A percentile compares a stretch with the other conserved stretches of the same genome.
These are phyloP conservation scores for Otocyon megalotis DNA, from an alignment of 2,113 vertebrate species.

Conservation along the genomic window DNA sequence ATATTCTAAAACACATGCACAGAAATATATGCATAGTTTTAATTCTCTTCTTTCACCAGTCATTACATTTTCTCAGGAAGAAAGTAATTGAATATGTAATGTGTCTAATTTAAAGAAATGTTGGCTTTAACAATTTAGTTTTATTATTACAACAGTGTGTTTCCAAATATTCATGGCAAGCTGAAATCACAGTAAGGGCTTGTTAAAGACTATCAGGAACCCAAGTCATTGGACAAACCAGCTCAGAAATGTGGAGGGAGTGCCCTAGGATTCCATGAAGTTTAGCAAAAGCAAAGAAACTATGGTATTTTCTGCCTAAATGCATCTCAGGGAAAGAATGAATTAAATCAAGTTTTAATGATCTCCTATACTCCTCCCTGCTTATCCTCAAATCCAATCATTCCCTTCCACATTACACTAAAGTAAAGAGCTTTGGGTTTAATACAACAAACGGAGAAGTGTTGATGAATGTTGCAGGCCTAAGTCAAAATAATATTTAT, in stretches of 20 bases:
- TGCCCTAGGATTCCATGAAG: neutral
- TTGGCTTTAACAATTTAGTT: slow-evolving; percentile 17
- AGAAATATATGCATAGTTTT: slow-evolving; percentile 29
- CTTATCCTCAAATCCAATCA: neutral
- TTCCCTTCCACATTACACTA: slow-evolving; percentile 22
- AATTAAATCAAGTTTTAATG: neutral
- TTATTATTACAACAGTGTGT: neutral
- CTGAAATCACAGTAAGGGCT: slow-evolving; percentile 15
- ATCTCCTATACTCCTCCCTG: neutral
- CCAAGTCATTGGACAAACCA: slow-evolving; percentile 63
- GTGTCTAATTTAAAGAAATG: slow-evolving; percentile 25
- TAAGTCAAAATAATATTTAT: slow-evolving; percentile 60
- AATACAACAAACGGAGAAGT: slow-evolving; percentile 57
- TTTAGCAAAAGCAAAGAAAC: slow-evolving; percentile 49
- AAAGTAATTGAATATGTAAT: slow-evolving; percentile 25
- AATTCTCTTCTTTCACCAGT: neutral
- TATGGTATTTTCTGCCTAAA: fast-evolving
- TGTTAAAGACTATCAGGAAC: slow-evolving; percentile 51
- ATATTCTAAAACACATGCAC: neutral
- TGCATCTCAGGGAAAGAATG: slow-evolving; percentile 63
- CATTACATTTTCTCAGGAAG: neutral
- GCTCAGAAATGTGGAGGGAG: slow-evolving; percentile 36
- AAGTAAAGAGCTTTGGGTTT: slow-evolving; percentile 32
- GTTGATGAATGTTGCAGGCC: neutral
- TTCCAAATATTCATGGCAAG: neutral